Base-by-base conservation (phyloP, 2,888 invertebrate genomes). In the Beris morrisii region DNA sequence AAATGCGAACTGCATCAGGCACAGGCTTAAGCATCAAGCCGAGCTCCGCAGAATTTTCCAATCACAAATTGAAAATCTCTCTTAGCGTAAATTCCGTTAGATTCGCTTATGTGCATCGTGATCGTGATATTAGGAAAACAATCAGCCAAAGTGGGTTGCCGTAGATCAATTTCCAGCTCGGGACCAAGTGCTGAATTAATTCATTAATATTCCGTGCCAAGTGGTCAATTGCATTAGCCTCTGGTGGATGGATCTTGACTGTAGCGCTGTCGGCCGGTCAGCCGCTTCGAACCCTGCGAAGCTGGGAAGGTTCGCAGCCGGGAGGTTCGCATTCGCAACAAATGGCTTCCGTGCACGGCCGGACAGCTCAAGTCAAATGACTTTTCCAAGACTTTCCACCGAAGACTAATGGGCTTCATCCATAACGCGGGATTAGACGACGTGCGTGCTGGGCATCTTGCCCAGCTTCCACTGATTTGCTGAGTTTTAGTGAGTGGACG, bases 1-100 rank as follows among this genome's bases (percentile, higher is more conserved):
- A 22, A 58, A 61, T 52, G 52, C 32, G 11, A 9, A 15, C 56
- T 43, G 15, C 28, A 46, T 50, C 32, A 31, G 46, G 7, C 12
- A 13, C 54, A 38, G 38, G 15, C 30, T 22, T 28, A 31, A n/a
- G 53, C 50, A 11, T 50, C 46, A 53, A 30, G 58, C 61, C 48
- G 48, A 13, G 38, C 48, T 32, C 13, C 31, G 45, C n/a, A 63
- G 64, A 64, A 64, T 53, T 45, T 64, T 64, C 30, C 54, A 50
- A 64, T 64, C 64, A 38, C 30, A 64, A 64, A 64, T 64, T 64
- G 64, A 64, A 64, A 64, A 64, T 64, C 64, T 64, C 46, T 64
- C 46, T 64, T 44, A 45, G 55, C 54, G 31, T 32, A 9, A 54
- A n/a, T 64, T n/a, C 64, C 64, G 64, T 64, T 64, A 64, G 28